Conservation (phyloP, 2,888 invertebrate genomes). For the Luperina testacea region DNA sequence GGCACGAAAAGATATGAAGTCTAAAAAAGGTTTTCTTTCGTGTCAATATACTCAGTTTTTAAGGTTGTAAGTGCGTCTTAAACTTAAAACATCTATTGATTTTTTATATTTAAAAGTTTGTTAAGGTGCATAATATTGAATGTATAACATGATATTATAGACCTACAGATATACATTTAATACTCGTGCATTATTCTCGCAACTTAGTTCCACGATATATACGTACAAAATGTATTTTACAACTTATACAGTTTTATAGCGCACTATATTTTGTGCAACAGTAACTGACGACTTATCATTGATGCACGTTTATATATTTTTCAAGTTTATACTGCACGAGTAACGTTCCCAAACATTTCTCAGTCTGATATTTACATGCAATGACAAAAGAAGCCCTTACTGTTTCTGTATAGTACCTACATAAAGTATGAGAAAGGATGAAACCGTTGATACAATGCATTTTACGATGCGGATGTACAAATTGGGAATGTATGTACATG, state of each 20-base stretch:
- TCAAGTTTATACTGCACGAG: constrained; percentile 9
- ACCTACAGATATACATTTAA: not conserved
- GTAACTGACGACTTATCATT: constrained; percentile 17
- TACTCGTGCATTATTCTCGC: not conserved
- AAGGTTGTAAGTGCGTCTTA: not conserved
- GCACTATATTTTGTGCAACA: constrained; percentile 23
- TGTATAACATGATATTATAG: not conserved
- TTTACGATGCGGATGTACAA: constrained; percentile 61
- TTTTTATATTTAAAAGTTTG: not conserved
- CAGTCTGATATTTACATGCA: constrained; percentile 29
- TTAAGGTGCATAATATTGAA: not conserved
- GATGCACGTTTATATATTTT: constrained; percentile 23
- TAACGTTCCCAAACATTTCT: constrained; percentile 37
- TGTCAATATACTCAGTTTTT: not conserved
- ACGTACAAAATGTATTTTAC: constrained; percentile 16
- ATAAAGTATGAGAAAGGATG: constrained; percentile 53
- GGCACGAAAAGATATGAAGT: not conserved
- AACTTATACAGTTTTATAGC: constrained; percentile 31
- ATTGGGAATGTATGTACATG: constrained; percentile 43
- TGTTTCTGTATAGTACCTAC: constrained; percentile 44
- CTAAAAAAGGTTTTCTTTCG: not conserved
- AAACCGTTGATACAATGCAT: constrained; percentile 45
- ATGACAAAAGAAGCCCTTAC: constrained; percentile 38
- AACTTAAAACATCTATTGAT: not conserved
- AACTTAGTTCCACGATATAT: constrained; percentile 7